phyloP scores from a whole-genome alignment of 35 echinoderm and acorn worm species.

The Ptychodera flava region DNA sequence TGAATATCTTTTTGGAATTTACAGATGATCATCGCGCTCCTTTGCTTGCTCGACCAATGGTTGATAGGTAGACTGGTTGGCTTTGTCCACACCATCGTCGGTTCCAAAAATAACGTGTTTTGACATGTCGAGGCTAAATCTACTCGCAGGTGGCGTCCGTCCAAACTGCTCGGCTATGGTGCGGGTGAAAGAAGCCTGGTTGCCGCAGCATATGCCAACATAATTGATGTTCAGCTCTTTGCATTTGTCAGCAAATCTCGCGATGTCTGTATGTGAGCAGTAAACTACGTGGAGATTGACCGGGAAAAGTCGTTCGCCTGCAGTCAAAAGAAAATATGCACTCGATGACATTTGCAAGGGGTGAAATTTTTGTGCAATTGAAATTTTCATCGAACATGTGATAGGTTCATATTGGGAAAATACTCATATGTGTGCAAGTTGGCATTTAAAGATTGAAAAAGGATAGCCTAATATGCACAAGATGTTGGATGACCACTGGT shows the following conservation, averaged over 20 bases:
- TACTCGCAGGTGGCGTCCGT: constrained; percentile 51
- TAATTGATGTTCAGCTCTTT: constrained; percentile 69
- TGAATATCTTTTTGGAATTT: too few species aligned
- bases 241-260: constrained; percentile 45
- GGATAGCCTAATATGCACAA: too few species aligned
- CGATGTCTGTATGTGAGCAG: constrained; percentile 43
- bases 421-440: too few species aligned
- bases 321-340: neutral
- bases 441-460: too few species aligned
- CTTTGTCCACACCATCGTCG: too few species aligned
- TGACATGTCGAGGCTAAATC: constrained; percentile 57
- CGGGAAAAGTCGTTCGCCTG: constrained; percentile 56
- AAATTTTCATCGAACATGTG: too few species aligned
- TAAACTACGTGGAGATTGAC: constrained; percentile 45
- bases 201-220: constrained; percentile 87
- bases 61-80: too few species aligned
- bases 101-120: constrained; percentile 56
- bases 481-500: too few species aligned
- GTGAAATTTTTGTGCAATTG: too few species aligned
- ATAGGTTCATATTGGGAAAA: too few species aligned
- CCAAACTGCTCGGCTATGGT: constrained; percentile 70
- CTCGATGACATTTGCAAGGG: neutral
- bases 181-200: constrained; percentile 64
- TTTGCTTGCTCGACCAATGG: too few species aligned
- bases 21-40: too few species aligned